These are phyloP conservation scores for Neosilurus hyrtlii DNA, from an alignment of 2,797 vertebrate species.

Conservation along the genomic window DNA sequence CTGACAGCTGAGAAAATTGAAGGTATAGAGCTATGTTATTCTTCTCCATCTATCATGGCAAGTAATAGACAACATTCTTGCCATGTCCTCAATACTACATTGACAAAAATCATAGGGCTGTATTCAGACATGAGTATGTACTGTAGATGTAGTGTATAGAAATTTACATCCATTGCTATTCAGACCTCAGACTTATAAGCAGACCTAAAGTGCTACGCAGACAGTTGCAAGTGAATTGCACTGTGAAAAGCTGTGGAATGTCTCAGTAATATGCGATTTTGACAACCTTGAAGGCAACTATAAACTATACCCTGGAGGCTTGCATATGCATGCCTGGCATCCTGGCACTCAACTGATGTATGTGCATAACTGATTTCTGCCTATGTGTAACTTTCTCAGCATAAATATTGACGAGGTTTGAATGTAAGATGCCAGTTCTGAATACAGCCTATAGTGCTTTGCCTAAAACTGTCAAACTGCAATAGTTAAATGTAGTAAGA, in stretches of 20 bases:
- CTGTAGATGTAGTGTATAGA: too few relatives aligned
- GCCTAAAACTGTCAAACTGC: background rate
- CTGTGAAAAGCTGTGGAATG: background rate
- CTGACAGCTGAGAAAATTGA: slow-evolving; percentile 54
- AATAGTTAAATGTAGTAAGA: background rate
- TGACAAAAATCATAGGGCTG: slow-evolving; percentile 9
- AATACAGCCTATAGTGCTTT: background rate
- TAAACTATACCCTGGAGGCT: background rate
- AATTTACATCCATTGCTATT: background rate
- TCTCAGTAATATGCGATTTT: background rate
- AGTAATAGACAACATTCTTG: slow-evolving; percentile 57
- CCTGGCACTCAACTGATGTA: background rate
- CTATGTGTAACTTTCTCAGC: background rate
- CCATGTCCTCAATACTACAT: slow-evolving; percentile 46
- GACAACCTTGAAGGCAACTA: background rate
- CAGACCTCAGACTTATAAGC: background rate
- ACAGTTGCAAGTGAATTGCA: background rate
- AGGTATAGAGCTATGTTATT: slow-evolving; percentile 68
- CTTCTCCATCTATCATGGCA: slow-evolving; percentile 67
- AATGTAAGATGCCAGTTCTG: background rate
- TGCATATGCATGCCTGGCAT: background rate
- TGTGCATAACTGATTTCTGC: background rate
- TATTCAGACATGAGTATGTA: background rate
- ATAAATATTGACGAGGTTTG: background rate
- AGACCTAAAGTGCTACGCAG: background rate